phyloP scores from a whole-genome alignment of 2,888 invertebrate genomes.

The Apamea sordens region DNA sequence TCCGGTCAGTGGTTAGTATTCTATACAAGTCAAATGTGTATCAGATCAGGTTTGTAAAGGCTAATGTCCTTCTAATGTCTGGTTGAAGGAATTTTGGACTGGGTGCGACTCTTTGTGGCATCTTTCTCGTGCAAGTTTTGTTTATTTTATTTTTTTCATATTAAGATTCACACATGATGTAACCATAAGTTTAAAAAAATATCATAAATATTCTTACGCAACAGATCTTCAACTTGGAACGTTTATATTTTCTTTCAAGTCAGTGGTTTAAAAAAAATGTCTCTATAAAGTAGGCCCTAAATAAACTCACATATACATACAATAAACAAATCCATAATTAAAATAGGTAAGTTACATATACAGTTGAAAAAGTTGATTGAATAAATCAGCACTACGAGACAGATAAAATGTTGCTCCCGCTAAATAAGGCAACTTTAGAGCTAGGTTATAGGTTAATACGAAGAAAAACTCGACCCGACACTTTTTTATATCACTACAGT shows the following conservation, averaged over 20 bases:
- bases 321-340: constrained; percentile 17
- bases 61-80: constrained; percentile 1
- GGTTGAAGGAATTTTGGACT: neutral
- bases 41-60: constrained; percentile 30
- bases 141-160: neutral
- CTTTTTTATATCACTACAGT: constrained; percentile 47
- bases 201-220: too few species aligned
- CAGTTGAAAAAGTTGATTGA: constrained; percentile 52
- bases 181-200: neutral
- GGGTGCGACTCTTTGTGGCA: neutral
- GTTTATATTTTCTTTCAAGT: neutral
- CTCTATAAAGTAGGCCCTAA: too few species aligned
- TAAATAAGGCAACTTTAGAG: constrained; percentile 57
- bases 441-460: constrained; percentile 60
- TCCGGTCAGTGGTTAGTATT: constrained; percentile 5
- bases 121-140: neutral
- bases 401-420: constrained; percentile 59
- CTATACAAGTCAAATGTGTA: neutral
- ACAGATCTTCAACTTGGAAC: too few species aligned
- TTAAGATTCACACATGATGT: neutral
- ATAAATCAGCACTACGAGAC: constrained; percentile 59
- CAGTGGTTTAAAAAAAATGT: neutral
- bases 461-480: constrained; percentile 58
- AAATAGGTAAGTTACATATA: neutral
- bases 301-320: neutral